These are phyloP conservation scores for Pelochelys cantorii DNA, from an alignment of 2,797 vertebrate genomes.

Conservation along the genomic window DNA sequence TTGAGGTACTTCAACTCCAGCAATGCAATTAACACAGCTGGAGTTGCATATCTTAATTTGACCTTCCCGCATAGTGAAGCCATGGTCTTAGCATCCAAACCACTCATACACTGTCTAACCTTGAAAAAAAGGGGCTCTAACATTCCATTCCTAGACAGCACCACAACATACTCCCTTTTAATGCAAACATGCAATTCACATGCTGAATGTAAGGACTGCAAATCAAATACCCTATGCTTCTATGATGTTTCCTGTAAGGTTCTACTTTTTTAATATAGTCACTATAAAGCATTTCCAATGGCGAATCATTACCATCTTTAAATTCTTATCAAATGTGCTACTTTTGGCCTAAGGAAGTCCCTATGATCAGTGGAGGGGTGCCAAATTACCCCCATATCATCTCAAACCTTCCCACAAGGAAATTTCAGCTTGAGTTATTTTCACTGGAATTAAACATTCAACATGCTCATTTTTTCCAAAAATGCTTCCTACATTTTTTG, in stretches of 20 bases:
- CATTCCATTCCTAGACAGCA: conserved; percentile 48
- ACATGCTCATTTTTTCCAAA: not conserved
- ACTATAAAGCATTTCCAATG: not conserved
- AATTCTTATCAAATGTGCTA: not conserved
- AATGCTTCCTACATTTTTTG: not conserved
- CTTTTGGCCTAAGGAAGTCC: not conserved
- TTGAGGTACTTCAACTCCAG: too few relatives aligned
- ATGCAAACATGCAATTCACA: conserved; percentile 58
- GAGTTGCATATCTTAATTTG: too few relatives aligned
- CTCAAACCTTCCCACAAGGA: rapidly evolving
- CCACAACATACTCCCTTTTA: conserved; percentile 56
- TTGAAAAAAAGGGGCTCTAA: not conserved
- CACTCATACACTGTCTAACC: conserved; percentile 56
- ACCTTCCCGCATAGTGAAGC: too few relatives aligned
- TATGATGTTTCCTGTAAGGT: not conserved
- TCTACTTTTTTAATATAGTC: not conserved
- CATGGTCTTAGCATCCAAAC: conserved; percentile 11
- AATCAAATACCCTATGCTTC: conserved; percentile 51
- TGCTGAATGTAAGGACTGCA: conserved; percentile 38
- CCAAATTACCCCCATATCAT: not conserved
- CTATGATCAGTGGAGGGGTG: not conserved
- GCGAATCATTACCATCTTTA: conserved; percentile 16
- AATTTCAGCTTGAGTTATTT: not conserved
- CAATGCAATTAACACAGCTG: too few relatives aligned
- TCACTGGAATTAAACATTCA: rapidly evolving